phyloP scores from a whole-genome alignment of 2,797 vertebrate species.

The Cossypha niveicapilla region DNA sequence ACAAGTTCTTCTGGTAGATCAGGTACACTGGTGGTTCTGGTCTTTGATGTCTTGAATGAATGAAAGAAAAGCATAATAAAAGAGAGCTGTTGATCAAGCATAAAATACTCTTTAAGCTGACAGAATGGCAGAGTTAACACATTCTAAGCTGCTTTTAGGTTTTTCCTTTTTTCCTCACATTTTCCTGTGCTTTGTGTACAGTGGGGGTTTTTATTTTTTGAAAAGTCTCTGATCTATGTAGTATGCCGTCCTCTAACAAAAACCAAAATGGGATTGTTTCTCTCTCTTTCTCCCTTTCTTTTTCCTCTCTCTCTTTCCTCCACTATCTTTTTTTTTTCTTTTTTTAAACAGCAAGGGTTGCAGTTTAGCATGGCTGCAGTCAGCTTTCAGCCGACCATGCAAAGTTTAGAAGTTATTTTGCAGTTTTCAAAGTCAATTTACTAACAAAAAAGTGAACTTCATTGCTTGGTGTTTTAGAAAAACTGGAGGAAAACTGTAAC shows the following conservation, averaged over 20 bases:
- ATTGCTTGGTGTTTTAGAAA: neutral
- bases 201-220: conserved; percentile 82
- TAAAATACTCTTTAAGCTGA: conserved; percentile 88
- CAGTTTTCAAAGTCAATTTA: conserved; percentile 50
- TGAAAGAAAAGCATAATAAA: conserved; percentile 85
- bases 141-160: conserved; percentile 85
- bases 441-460: conserved; percentile 56
- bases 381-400: conserved; percentile 11
- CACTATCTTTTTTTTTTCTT: conserved; percentile 20
- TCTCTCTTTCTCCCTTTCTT: conserved; percentile 69
- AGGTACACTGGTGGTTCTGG: conserved; percentile 80
- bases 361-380: conserved; percentile 27
- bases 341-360: conserved; percentile 19
- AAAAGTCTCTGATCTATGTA: conserved; percentile 84
- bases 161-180: conserved; percentile 76
- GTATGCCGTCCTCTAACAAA: conserved; percentile 81
- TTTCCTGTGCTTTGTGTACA: conserved; percentile 86
- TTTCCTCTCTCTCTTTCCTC: conserved; percentile 22
- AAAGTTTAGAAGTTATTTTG: conserved; percentile 63
- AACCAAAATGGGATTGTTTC: conserved; percentile 81
- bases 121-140: conserved; percentile 87
- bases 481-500: neutral
- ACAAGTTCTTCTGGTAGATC: conserved; percentile 79
- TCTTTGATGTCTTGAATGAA: conserved; percentile 86
- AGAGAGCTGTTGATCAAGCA: conserved; percentile 87